phyloP scores from a whole-genome alignment of 2,797 vertebrate genomes.

The Acanthurus tractus region DNA sequence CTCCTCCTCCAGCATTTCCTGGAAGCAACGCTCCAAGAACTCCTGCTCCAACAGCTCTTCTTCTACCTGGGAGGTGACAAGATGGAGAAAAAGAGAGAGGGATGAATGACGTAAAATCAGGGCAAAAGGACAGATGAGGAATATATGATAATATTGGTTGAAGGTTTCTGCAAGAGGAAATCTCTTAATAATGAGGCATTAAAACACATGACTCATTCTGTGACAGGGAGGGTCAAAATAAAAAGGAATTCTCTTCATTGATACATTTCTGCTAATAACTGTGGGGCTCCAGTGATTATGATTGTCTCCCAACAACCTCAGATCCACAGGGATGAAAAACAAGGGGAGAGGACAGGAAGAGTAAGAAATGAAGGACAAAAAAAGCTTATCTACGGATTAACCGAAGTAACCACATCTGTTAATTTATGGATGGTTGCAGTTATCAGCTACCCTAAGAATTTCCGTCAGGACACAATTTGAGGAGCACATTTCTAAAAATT shows the following conservation, averaged over 20 bases:
- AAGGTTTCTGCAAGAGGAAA: background rate
- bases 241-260: background rate
- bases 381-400: too few species aligned
- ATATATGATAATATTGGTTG: slow-evolving; percentile 1
- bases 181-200: background rate
- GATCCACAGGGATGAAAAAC: background rate
- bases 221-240: background rate
- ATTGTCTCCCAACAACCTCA: background rate
- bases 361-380: background rate
- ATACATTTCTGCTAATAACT: too few species aligned
- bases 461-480: background rate
- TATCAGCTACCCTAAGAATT: background rate
- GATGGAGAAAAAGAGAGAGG: background rate
- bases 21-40: slow-evolving; percentile 97
- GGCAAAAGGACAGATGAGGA: background rate
- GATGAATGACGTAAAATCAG: background rate
- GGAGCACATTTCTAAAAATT: background rate
- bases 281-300: background rate
- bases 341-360: background rate
- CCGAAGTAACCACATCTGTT: background rate
- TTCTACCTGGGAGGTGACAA: slow-evolving; percentile 87
- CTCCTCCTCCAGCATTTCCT: slow-evolving; percentile 99
- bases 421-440: background rate
- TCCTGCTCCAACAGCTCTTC: slow-evolving; percentile 97
- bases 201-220: slow-evolving; percentile 25